Evolutionary conservation across 2,113 vertebrate genomes (phyloP).

Genomic region (Ariopsis seemanni): DNA sequence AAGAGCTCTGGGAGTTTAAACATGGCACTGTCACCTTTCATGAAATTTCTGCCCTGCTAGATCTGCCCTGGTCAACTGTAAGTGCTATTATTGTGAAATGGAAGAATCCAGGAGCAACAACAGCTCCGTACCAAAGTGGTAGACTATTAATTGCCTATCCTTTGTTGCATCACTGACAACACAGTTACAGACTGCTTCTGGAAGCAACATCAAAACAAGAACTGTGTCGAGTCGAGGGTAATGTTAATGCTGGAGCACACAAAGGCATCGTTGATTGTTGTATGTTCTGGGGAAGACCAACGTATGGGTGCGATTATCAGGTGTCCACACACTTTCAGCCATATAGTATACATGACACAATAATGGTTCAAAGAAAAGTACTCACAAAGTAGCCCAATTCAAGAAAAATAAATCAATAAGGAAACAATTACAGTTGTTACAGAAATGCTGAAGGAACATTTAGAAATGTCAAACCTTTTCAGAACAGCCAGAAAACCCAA

Average conservation of each 20-base stretch:
- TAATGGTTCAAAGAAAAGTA: background rate
- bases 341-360: background rate
- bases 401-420: background rate
- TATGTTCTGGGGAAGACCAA: background rate
- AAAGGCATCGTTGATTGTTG: background rate
- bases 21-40: background rate
- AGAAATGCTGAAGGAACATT: background rate
- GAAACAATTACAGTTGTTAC: background rate
- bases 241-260: background rate
- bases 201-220: background rate
- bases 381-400: background rate
- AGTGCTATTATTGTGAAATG: background rate
- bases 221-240: background rate
- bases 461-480: background rate
- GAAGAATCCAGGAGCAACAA: background rate
- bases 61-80: background rate
- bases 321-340: background rate
- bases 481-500: background rate
- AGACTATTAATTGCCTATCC: background rate
- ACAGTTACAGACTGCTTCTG: background rate
- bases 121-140: background rate
- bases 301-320: background rate
- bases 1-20: background rate
- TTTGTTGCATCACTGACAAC: constrained; percentile 4
- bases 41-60: background rate